Percentiles rank a stretch among this genome's conserved stretches.
These are phyloP conservation scores for Hylaea fasciaria DNA, from an alignment of 2,888 invertebrate species.

Conservation along the genomic window DNA sequence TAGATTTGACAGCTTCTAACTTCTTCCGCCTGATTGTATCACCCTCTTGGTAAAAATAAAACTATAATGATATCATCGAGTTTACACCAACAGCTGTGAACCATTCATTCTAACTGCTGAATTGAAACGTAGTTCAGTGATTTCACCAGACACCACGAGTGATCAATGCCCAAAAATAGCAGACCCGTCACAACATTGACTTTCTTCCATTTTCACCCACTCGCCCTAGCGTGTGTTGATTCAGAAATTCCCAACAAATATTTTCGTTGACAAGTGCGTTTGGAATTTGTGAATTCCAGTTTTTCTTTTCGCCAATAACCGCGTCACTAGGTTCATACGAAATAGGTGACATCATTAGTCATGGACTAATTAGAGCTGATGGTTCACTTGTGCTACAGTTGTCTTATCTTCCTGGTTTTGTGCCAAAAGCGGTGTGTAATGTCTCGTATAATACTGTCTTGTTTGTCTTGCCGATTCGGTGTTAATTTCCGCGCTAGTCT, in stretches of 20 bases:
- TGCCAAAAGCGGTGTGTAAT: constrained; percentile 44
- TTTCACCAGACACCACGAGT: constrained; percentile 8
- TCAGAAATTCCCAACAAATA: constrained; percentile 25
- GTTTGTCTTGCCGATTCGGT: constrained; percentile 28
- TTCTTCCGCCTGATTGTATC: not conserved
- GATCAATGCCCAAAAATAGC: constrained; percentile 24
- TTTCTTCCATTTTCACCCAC: constrained; percentile 5
- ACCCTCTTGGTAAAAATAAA: not conserved
- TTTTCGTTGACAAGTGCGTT: constrained; percentile 18
- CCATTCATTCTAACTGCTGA: constrained; percentile 1
- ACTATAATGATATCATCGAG: constrained; percentile 6
- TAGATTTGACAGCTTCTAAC: not conserved
- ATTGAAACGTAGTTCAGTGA: constrained; percentile 8
- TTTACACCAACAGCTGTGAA: constrained; percentile 14
- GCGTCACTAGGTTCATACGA: constrained; percentile 3
- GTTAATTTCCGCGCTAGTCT: constrained; percentile 17
- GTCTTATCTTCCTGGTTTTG: constrained; percentile 37
- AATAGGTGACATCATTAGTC: constrained; percentile 14
- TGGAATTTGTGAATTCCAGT: constrained; percentile 13
- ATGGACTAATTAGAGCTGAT: constrained; percentile 3
- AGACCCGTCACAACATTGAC: constrained; percentile 26
- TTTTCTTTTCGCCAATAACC: constrained; percentile 9
- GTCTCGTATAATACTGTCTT: constrained; percentile 20
- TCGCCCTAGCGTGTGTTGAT: constrained; percentile 12
- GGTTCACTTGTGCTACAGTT: constrained; percentile 10